Evolutionary conservation across 2,888 invertebrate species (phyloP).

Genomic region (Eucriotettix oculatus): DNA sequence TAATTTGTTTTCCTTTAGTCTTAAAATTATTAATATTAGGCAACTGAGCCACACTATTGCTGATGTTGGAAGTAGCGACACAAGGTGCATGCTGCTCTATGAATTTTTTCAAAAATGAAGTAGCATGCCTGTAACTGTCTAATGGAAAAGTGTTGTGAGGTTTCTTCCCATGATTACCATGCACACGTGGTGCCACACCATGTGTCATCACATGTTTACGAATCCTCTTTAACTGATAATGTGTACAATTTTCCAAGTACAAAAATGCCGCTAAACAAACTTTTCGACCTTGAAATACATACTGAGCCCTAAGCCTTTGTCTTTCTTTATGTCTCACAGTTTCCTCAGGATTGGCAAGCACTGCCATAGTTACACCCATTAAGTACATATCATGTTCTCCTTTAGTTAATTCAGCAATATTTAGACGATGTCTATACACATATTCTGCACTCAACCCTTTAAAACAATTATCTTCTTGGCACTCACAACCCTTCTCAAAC

Average conservation of each 20-base stretch:
- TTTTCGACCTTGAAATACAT: conserved; percentile 59
- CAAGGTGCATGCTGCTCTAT: conserved; percentile 41
- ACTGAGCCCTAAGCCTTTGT: conserved; percentile 53
- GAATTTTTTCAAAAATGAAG: conserved; percentile 57
- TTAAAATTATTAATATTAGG: not conserved
- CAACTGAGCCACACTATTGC: not conserved
- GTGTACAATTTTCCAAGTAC: conserved; percentile 63
- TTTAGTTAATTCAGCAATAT: conserved; percentile 63
- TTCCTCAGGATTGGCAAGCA: conserved; percentile 51
- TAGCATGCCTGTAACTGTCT: conserved; percentile 62
- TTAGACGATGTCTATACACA: conserved; percentile 57
- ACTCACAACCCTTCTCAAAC: conserved; percentile 56
- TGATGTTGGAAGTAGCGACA: not conserved
- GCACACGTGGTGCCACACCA: conserved; percentile 59
- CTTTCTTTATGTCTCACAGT: conserved; percentile 55
- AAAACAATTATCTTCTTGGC: conserved; percentile 59
- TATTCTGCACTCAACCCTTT: conserved; percentile 55
- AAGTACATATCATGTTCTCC: conserved; percentile 72
- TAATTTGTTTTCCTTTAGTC: conserved; percentile 28
- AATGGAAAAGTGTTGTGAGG: conserved; percentile 65
- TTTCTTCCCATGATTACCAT: conserved; percentile 64
- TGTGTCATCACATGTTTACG: conserved; percentile 63
- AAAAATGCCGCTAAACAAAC: conserved; percentile 64
- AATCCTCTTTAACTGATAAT: conserved; percentile 60
- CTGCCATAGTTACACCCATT: conserved; percentile 74